Base-by-base conservation (phyloP, 2,113 vertebrate species). In the Myrmecobius fasciatus region DNA sequence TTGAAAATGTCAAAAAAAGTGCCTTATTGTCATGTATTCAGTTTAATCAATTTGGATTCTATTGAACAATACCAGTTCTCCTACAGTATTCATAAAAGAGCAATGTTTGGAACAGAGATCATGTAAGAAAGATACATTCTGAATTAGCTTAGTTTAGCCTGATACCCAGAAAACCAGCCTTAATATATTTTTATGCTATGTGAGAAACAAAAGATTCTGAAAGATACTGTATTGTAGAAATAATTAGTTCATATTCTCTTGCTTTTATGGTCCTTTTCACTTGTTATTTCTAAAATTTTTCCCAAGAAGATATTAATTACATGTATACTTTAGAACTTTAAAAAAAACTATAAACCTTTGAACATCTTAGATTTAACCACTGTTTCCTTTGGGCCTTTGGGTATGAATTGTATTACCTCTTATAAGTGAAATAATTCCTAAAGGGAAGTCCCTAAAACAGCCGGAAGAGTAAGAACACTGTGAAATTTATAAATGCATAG, bases 381-480 rank as follows among this genome's bases (percentile, higher is more conserved):
- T 52, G 95, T 0, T 96, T 96, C 3, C 3, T 54, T 14, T 90
- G 47, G 10, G 17, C 4, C 8, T 90, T 90, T 90, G 20, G 43
- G 17, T 88, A 92, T 88, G 95, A 95, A 53, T 26, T 54, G 31
- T 14, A 56, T 91, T 91, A 92, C 49, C 46, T 93, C 51, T 3
- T 93, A 92, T 94, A 89, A 95, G 1, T 52, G 24, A 93, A 22
- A 96, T n/a, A 47, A 43, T 83, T 95, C 91, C 90, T 92, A 94
- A 17, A 56, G 91, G 28, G 28, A 11, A 94, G 43, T 46, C 60
- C 67, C 48, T 53, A 49, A 94, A 96, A 52, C 52, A 49, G 95
- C 60, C 43, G 67, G 36, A 22, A 83, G 91, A 89, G 3, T 94
- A 91, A 88, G 2, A 53, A 67, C 67, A 93, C 92, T 24, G 88